Conservation (phyloP, 2,797 vertebrate species). For the Vipera latastei region DNA sequence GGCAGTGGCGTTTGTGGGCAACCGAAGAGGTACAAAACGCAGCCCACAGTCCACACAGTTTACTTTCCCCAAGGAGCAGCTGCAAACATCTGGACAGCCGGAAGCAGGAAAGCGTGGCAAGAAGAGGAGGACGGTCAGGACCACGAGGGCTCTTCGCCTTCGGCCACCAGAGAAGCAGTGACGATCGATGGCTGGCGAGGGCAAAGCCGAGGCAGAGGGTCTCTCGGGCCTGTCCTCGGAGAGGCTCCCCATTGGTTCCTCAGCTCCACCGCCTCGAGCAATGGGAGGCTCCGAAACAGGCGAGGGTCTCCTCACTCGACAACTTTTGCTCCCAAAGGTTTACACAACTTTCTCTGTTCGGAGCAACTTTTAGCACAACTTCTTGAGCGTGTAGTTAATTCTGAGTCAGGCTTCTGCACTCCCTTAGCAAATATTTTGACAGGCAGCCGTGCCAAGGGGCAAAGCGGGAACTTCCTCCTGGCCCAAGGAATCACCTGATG, state of each 20-base stretch:
- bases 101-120: accelerated
- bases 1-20: slow-evolving; percentile 45
- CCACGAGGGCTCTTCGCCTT: accelerated
- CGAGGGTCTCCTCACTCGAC: background rate
- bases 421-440: slow-evolving; percentile 63
- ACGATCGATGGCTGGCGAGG: accelerated
- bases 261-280: too few relatives aligned
- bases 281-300: background rate
- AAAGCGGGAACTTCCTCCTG: slow-evolving; percentile 18
- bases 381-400: background rate
- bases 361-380: background rate
- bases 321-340: accelerated
- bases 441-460: slow-evolving; percentile 55
- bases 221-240: background rate
- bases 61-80: slow-evolving; percentile 43
- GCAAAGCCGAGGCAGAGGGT: background rate
- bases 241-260: accelerated
- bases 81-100: slow-evolving; percentile 64
- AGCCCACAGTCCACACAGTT: slow-evolving; percentile 65
- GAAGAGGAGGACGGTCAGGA: slow-evolving; percentile 23
- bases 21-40: slow-evolving; percentile 52
- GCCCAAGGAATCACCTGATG: background rate
- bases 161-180: slow-evolving; percentile 8
- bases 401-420: slow-evolving; percentile 57
- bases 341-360: accelerated